These are phyloP conservation scores for Mylabris sibirica DNA, from an alignment of 2,888 invertebrate genomes.

Conservation along the genomic window DNA sequence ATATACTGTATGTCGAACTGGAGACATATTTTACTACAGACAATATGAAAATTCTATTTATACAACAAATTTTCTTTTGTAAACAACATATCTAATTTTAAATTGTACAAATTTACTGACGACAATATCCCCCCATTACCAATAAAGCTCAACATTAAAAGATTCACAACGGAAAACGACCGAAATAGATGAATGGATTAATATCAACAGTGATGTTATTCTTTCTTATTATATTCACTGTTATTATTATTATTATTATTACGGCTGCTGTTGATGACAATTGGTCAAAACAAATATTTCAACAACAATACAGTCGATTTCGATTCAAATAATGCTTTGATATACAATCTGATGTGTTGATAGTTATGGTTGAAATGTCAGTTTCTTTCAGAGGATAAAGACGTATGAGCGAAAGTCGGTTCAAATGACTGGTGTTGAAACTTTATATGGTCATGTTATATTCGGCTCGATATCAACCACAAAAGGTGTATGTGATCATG, in stretches of 20 bases:
- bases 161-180: slow-evolving; percentile 41
- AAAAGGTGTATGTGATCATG: slow-evolving; percentile 31
- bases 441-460: slow-evolving; percentile 17
- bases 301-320: slow-evolving; percentile 15
- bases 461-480: slow-evolving; percentile 19
- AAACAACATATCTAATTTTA: slow-evolving; percentile 45
- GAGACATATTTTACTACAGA: slow-evolving; percentile 25
- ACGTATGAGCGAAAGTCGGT: background rate
- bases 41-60: slow-evolving; percentile 31
- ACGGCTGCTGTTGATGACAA: slow-evolving; percentile 15
- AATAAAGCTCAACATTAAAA: slow-evolving; percentile 41
- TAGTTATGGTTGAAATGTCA: slow-evolving; percentile 16
- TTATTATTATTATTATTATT: slow-evolving; percentile 28
- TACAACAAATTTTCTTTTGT: slow-evolving; percentile 36
- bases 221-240: slow-evolving; percentile 21
- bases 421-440: slow-evolving; percentile 19
- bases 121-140: slow-evolving; percentile 41
- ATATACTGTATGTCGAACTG: background rate
- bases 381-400: slow-evolving; percentile 26
- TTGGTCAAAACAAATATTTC: slow-evolving; percentile 21
- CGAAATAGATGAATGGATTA: slow-evolving; percentile 38
- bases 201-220: slow-evolving; percentile 30
- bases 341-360: slow-evolving; percentile 29
- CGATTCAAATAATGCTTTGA: background rate
- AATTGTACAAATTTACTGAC: slow-evolving; percentile 41